Evolutionary conservation across 1,140 invertebrate species (phyloP).

Genomic region (Heliconius melpomene): DNA sequence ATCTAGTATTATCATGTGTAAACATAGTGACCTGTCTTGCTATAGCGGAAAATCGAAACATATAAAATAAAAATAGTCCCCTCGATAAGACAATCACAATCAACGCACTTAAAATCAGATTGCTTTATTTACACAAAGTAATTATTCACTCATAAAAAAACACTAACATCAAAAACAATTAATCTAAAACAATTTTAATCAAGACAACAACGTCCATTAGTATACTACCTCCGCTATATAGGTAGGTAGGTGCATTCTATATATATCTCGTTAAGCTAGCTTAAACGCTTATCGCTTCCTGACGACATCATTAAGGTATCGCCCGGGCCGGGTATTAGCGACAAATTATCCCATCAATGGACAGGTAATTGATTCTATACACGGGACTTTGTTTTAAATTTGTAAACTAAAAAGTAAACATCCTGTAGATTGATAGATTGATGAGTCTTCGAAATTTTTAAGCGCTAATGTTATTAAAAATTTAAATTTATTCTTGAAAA

Average conservation of each 20-base stretch:
- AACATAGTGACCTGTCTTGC: no score
- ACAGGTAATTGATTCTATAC: conserved; percentile 76
- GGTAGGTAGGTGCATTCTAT: not conserved
- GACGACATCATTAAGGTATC: conserved; percentile 72
- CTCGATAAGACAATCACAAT: no score
- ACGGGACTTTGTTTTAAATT: conserved; percentile 38
- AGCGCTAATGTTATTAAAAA: no score
- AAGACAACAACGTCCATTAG: not conserved
- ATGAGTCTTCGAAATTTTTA: conserved; percentile 7
- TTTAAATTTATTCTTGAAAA: no score
- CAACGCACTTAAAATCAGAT: no score
- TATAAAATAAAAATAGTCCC: no score
- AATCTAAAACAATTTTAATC: not conserved
- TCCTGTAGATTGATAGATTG: conserved; percentile 9
- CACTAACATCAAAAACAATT: not conserved
- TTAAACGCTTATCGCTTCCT: conserved; percentile 55
- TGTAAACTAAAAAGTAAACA: conserved; percentile 25
- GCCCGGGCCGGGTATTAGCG: conserved; percentile 64
- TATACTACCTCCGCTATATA: not conserved
- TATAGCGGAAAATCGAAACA: no score
- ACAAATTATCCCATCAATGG: conserved; percentile 75
- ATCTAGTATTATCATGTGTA: no score
- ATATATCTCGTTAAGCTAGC: conserved; percentile 41
- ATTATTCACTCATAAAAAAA: not conserved
- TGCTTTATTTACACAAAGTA: no score